phyloP scores from a whole-genome alignment of 1,140 invertebrate genomes.

The Parapsyche elsis region DNA sequence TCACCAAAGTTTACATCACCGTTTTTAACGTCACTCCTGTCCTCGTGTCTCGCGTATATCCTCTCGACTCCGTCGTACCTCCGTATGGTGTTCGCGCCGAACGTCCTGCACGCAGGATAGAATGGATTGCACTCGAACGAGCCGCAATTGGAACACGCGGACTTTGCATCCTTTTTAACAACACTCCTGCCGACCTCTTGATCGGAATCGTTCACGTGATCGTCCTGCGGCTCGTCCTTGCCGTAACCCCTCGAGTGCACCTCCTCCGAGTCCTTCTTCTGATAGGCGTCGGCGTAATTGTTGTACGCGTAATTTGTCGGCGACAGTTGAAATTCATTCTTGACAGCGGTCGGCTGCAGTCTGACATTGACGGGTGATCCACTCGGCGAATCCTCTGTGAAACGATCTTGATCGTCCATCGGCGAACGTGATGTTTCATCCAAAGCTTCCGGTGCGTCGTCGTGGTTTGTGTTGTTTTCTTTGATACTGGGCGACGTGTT shows the following conservation, averaged over 20 bases:
- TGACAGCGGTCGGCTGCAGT: conserved; percentile 40
- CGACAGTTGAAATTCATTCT: conserved; percentile 52
- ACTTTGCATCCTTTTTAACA: conserved; percentile 59
- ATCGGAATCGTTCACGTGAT: conserved; percentile 62
- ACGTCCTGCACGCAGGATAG: conserved; percentile 49
- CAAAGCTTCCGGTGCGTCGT: conserved; percentile 7
- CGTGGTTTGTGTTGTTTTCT: not conserved
- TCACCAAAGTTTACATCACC: conserved; percentile 33
- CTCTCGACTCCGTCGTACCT: conserved; percentile 57
- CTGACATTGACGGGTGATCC: conserved; percentile 47
- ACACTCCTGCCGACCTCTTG: conserved; percentile 63
- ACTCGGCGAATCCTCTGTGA: conserved; percentile 51
- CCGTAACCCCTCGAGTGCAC: conserved; percentile 57
- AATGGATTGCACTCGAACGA: conserved; percentile 54
- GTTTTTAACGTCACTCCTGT: conserved; percentile 29
- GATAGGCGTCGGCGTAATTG: conserved; percentile 41
- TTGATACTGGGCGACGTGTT: not conserved
- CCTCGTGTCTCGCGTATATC: conserved; percentile 58
- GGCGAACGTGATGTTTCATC: conserved; percentile 49
- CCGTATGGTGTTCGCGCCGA: conserved; percentile 13
- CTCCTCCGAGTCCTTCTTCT: conserved; percentile 55
- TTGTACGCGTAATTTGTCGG: conserved; percentile 43
- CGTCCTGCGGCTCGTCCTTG: conserved; percentile 59
- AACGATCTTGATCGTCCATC: conserved; percentile 52
- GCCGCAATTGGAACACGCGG: conserved; percentile 53